These are phyloP conservation scores for Taxidea taxus DNA, from an alignment of 2,113 vertebrate genomes.

Conservation along the genomic window DNA sequence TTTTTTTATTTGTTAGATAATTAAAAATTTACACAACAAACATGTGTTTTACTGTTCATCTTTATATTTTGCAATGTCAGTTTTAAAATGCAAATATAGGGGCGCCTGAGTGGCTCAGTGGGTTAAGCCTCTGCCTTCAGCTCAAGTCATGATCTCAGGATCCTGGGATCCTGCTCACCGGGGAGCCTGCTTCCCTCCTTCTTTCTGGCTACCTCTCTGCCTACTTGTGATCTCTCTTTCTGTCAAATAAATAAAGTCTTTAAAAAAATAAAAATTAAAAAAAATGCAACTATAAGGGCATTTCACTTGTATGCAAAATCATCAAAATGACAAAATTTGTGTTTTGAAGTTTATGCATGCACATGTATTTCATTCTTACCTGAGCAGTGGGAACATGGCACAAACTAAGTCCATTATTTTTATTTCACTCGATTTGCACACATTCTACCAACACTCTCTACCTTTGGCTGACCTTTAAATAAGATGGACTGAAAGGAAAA, in stretches of 20 bases:
- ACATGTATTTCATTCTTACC: background rate
- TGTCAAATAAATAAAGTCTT: no score
- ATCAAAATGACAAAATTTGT: background rate
- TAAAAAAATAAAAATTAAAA: background rate
- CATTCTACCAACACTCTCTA: background rate
- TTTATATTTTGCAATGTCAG: background rate
- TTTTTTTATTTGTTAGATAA: background rate
- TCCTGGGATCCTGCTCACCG: no score
- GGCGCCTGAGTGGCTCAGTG: no score
- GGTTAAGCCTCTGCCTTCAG: no score
- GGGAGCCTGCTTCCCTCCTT: background rate
- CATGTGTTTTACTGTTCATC: background rate
- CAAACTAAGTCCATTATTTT: background rate
- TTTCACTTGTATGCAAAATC: background rate
- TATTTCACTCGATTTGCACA: background rate
- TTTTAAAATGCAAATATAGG: background rate
- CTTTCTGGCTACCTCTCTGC: background rate
- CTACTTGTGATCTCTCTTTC: background rate
- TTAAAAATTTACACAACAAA: background rate
- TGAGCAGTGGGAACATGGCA: background rate
- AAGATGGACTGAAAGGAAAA: background rate
- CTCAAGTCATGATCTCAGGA: no score
- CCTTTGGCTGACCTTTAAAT: background rate
- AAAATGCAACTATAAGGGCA: background rate
- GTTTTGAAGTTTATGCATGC: background rate